Conservation (phyloP, 2,797 vertebrate species). For the Cossypha heuglini region DNA sequence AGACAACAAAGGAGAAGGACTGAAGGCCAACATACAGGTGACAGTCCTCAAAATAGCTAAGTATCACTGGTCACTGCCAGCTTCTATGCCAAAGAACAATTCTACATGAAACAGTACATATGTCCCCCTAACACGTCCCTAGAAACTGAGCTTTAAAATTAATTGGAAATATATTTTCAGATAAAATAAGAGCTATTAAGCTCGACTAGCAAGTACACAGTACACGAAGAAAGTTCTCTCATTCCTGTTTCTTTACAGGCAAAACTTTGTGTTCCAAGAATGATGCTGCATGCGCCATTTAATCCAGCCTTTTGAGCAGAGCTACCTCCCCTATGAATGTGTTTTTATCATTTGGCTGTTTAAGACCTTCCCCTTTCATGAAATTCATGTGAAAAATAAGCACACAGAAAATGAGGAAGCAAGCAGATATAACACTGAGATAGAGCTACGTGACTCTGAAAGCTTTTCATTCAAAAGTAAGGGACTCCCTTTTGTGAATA, state of each 20-base stretch:
- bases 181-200: background rate
- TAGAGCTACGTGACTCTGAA: background rate
- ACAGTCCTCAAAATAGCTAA: background rate
- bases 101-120: background rate
- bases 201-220: background rate
- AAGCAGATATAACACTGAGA: background rate
- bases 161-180: background rate
- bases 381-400: background rate
- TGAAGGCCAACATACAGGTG: background rate
- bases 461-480: background rate
- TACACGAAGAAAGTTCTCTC: background rate
- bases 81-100: background rate
- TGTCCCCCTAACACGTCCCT: background rate
- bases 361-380: background rate
- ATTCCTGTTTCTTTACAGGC: conserved; percentile 7
- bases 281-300: background rate
- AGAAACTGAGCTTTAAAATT: conserved; percentile 27
- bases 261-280: conserved; percentile 5
- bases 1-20: background rate
- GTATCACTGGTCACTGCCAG: background rate
- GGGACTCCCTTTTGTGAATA: background rate
- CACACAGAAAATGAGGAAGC: background rate
- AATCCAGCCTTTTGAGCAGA: background rate
- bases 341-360: background rate
- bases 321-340: background rate